phyloP scores from a whole-genome alignment of 2,888 invertebrate genomes.

The Sympetrum striolatum region DNA sequence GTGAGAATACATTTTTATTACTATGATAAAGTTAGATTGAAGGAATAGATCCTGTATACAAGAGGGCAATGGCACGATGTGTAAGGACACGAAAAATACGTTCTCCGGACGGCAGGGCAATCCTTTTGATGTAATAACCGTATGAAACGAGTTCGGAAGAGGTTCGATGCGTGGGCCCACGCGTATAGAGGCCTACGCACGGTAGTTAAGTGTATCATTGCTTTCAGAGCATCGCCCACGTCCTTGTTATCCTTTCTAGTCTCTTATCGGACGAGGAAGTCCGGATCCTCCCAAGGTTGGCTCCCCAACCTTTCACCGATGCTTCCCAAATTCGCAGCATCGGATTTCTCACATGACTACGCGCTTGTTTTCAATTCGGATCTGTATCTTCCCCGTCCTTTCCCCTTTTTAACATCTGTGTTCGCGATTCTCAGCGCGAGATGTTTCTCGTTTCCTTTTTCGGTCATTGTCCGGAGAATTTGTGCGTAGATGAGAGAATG shows the following conservation, averaged over 20 bases:
- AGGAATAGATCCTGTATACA: no score
- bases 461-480: no score
- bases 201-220: background rate
- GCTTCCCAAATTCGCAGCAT: background rate
- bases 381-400: background rate
- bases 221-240: background rate
- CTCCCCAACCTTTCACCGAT: background rate
- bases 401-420: background rate
- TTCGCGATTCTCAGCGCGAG: background rate
- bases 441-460: no score
- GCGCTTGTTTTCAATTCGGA: background rate
- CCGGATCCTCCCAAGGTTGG: no score
- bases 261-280: background rate
- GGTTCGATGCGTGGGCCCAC: no score
- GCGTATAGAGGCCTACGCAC: no score
- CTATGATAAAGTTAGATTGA: no score
- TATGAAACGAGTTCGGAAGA: no score
- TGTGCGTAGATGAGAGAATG: no score
- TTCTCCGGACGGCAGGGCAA: background rate
- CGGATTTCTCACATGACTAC: background rate
- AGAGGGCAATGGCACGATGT: no score
- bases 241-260: background rate
- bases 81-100: no score
- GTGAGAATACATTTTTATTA: no score
- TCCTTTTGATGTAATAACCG: background rate